Evolutionary conservation across 2,888 invertebrate genomes (phyloP), one percentile per base, ranked within the genome.

Genomic region (Phyllotreta cruciferae): DNA sequence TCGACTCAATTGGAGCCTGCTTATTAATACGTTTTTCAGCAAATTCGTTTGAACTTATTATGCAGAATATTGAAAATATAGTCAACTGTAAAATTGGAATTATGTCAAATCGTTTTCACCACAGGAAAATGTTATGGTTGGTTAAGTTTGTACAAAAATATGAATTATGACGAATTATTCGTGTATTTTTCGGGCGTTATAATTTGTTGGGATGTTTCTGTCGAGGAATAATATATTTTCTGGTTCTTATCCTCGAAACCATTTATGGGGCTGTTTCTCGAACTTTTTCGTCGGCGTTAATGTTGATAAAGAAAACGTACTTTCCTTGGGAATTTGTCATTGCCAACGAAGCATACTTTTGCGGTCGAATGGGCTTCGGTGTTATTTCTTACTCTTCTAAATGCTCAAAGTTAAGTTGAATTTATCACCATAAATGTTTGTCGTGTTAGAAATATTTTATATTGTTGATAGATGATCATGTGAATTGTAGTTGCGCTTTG

Each of bases 221-320:
- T 52, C 52, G 13, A 6, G 10, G 7, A 37, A 52, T 52, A 52
- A 52, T 52, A 52, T 52, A 52, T 37, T 52, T 10, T 52, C 2
- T 52, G 10, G 13, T 38, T 52, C 52, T 52, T 52, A 34, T 37
- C 38, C 37, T 36, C 37, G 37, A 52, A 11, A 52, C 52, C 10
- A 52, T 52, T 52, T 52, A 37, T 11, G 38, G 38, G 38, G 37
- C 37, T 52, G 52, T 52, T 52, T 36, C 38, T 52, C 11, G 44
- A 55, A 42, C 35, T 55, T 55, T 42, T 41, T 42, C 34, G 55
- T 56, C 36, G 44, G 44, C 56, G 56, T 35, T 56, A 44, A 56
- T 44, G 36, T 36, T 11, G 36, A 56, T 56, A 44, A 44, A 44
- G 44, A 44, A 56, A 24, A 24, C 24, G 7, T 44, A 37, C 11